Percentiles rank a stretch among this genome's conserved stretches.
phyloP scores from a whole-genome alignment of 1,140 invertebrate genomes.

The Temnothorax nylanderi region DNA sequence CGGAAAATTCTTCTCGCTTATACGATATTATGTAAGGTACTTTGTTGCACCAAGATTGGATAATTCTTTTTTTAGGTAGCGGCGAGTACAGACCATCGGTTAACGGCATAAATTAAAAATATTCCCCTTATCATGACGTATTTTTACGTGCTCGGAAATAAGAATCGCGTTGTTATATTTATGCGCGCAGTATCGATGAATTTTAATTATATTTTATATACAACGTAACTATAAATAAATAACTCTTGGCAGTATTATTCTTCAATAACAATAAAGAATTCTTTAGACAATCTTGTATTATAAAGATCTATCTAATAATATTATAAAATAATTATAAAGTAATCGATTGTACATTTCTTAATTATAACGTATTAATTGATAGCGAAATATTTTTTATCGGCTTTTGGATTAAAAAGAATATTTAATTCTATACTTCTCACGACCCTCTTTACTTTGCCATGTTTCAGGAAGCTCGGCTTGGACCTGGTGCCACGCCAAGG shows the following conservation, averaged over 20 bases:
- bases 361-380: neutral
- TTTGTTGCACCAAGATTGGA: constrained; percentile 11
- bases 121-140: neutral
- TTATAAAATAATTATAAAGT: neutral
- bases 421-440: neutral
- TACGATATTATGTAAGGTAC: constrained; percentile 25
- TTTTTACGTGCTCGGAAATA: neutral
- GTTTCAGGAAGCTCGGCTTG: constrained; percentile 94
- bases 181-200: neutral
- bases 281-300: neutral
- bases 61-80: constrained; percentile 41
- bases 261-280: neutral
- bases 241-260: neutral
- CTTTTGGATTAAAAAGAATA: neutral
- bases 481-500: constrained; percentile 96
- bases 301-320: neutral
- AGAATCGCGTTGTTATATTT: constrained; percentile 10
- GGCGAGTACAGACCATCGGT: constrained; percentile 5
- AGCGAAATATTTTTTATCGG: neutral
- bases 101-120: constrained; percentile 46
- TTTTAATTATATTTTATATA: constrained; percentile 3
- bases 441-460: constrained; percentile 73
- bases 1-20: constrained; percentile 33
- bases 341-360: neutral
- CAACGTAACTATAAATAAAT: neutral